Evolutionary conservation across 2,113 vertebrate genomes (phyloP), one percentile per base, ranked within the genome.

Genomic region (Lycaon pictus): DNA sequence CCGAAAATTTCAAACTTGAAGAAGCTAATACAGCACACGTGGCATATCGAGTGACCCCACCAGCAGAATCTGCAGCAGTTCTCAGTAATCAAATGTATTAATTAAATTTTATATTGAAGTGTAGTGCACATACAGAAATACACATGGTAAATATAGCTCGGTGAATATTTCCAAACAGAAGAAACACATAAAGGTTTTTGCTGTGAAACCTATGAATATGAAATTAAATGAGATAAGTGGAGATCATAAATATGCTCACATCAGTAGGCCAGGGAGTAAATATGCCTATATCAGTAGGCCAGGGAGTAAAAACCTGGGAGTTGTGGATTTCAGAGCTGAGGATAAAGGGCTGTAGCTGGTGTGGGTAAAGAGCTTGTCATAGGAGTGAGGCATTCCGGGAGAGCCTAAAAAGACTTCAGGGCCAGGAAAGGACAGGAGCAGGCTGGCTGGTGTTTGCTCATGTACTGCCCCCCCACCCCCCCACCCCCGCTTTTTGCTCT

Each of bases 1-100:
- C n/a, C 56, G 27, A 77, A 77, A 27, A 53, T 95, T 97, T 95
- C 62, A 90, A 67, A 74, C 87, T 88, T 84, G 23, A 96, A 55
- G 82, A 94, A 55, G 11, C 27, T 74, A 91, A 77, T 83, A 60
- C 25, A 81, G 53, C 62, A 22, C 12, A 35, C 23, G 0, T 35
- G 16, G 13, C 48, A 60, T 85, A 62, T 56, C 56, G 43, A 27
- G 51, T 74, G 83, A 53, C 16, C 27, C 48, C 22, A 29, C n/a
- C 53, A 63, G 12, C n/a, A 17, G 20, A 43, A 56, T 60, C 71
- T 53, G 53, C 58, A 37, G 69, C 77, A 93, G 22, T 43, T 29
- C n/a, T 87, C 48, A 43, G 3, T 83, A 83, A 76, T 87, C 83
- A 86, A 85, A 71, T 1, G 27, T 17, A 19, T 37, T 55, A 65